Conservation (phyloP, 2,797 vertebrate species). For the Poecilia picta region DNA sequence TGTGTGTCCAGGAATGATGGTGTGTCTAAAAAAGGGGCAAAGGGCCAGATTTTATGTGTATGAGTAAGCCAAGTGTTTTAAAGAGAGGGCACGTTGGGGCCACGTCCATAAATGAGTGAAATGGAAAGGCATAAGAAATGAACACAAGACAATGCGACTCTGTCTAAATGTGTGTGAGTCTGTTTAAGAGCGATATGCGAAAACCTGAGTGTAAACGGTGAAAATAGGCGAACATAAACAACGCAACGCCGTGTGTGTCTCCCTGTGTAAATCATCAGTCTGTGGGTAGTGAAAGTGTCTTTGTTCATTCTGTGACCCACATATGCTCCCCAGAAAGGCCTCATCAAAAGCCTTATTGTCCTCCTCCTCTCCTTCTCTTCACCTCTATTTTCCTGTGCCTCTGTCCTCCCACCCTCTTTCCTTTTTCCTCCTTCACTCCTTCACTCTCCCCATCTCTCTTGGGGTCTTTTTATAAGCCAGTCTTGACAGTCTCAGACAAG, state of each 20-base stretch:
- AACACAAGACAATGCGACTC: conserved; percentile 53
- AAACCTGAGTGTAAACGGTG: conserved; percentile 47
- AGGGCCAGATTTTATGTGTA: conserved; percentile 50
- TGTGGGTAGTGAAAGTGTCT: conserved; percentile 65
- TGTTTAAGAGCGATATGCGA: conserved; percentile 46
- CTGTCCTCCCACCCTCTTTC: conserved; percentile 27
- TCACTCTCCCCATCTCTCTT: conserved; percentile 56
- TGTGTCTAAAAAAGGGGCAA: conserved; percentile 20
- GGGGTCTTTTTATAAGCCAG: conserved; percentile 69
- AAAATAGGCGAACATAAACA: conserved; percentile 55
- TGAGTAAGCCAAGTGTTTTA: conserved; percentile 53
- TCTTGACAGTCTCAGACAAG: conserved; percentile 67
- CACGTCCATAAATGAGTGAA: conserved; percentile 67
- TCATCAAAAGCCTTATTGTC: conserved; percentile 77
- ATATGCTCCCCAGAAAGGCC: conserved; percentile 74
- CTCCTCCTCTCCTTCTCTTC: conserved; percentile 46
- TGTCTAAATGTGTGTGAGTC: conserved; percentile 32
- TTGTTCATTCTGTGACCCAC: conserved; percentile 75
- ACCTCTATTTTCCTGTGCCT: conserved; percentile 48
- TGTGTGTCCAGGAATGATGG: conserved; percentile 18
- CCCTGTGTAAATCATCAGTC: conserved; percentile 60
- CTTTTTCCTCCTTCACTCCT: conserved; percentile 42
- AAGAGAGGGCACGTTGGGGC: conserved; percentile 55
- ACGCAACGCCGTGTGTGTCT: conserved; percentile 39
- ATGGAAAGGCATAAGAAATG: conserved; percentile 66